These are phyloP conservation scores for Hippopotamus amphibius DNA, from an alignment of 2,113 vertebrate genomes.

Conservation along the genomic window DNA sequence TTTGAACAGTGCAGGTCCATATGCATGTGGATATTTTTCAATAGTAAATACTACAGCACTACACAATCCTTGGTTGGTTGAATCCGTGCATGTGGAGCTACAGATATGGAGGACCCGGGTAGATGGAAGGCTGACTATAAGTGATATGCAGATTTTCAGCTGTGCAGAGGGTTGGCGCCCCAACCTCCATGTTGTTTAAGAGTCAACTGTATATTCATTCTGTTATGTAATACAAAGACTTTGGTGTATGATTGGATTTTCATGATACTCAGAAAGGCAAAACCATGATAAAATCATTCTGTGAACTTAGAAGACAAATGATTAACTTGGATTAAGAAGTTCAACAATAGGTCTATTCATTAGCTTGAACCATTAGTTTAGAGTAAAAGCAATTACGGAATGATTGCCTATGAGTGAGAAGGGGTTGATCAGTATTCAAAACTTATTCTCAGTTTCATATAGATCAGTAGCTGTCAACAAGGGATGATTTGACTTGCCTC, in stretches of 20 bases:
- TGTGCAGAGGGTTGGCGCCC: neutral
- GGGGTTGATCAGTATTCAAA: neutral
- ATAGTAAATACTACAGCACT: neutral
- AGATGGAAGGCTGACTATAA: neutral
- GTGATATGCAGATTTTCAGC: neutral
- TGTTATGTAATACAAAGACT: neutral
- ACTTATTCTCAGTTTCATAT: neutral
- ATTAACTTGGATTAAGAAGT: neutral
- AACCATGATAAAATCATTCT: neutral
- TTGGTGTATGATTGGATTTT: neutral
- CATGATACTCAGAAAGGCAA: neutral
- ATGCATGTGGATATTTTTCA: neutral
- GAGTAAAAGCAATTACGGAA: neutral
- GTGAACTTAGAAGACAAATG: neutral
- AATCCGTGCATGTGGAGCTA: neutral
- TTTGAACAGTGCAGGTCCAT: neutral
- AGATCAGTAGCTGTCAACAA: neutral
- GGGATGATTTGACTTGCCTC: neutral
- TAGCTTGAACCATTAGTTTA: neutral
- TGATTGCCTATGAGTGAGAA: neutral
- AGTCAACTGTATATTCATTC: neutral
- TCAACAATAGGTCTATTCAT: neutral
- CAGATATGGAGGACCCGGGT: neutral
- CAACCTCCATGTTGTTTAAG: neutral
- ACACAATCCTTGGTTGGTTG: neutral